Percentiles rank a stretch among this genome's conserved stretches.
Evolutionary conservation across 2,797 vertebrate species (phyloP).

Genomic region (Spinus pinus): DNA sequence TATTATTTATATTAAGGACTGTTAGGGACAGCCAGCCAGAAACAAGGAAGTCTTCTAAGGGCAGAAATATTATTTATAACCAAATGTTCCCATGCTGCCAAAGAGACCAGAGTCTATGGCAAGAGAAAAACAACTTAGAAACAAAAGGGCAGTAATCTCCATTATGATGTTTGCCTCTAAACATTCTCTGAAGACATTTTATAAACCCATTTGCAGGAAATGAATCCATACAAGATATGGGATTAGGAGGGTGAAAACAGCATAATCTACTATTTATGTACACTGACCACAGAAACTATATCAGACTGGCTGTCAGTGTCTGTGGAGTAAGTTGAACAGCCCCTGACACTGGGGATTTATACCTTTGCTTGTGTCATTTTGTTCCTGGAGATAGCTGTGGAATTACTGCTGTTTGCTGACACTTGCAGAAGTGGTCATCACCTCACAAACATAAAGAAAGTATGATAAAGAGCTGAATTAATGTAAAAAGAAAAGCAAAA

Average conservation of each 20-base stretch:
- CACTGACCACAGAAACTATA: slow-evolving; percentile 24
- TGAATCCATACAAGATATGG: neutral
- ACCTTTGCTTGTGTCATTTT: neutral
- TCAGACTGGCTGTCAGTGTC: neutral
- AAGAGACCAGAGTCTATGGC: neutral
- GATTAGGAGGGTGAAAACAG: neutral
- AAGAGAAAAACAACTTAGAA: neutral
- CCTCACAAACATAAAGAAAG: slow-evolving; percentile 2
- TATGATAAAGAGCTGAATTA: neutral
- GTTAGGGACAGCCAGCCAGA: neutral
- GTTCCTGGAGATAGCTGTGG: neutral
- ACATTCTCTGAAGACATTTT: slow-evolving; percentile 22
- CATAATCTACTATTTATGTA: neutral
- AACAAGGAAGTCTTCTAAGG: neutral
- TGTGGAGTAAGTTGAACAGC: neutral
- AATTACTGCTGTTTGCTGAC: neutral
- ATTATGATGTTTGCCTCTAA: neutral
- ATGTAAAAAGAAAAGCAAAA: slow-evolving; percentile 9
- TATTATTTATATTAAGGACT: neutral
- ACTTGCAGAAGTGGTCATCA: neutral
- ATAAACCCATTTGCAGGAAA: slow-evolving; percentile 35
- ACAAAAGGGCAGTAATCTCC: neutral
- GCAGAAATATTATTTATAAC: slow-evolving; percentile 3
- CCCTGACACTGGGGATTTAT: neutral
- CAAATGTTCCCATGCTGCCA: neutral